phyloP scores from a whole-genome alignment of 2,113 vertebrate genomes.

The Cyprinodon variegatus region DNA sequence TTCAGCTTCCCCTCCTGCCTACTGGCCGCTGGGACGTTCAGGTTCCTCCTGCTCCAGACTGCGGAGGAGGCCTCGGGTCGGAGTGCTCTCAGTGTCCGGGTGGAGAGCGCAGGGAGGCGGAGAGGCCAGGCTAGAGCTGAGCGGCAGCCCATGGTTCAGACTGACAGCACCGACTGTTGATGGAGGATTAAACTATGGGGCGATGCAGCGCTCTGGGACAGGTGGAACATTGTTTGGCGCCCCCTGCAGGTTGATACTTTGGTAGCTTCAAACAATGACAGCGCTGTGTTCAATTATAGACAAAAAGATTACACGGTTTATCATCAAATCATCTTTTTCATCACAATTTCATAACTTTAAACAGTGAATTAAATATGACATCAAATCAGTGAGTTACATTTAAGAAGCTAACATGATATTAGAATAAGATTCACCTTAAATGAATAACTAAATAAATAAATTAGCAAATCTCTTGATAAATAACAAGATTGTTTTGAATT shows the following conservation, averaged over 20 bases:
- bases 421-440: no score
- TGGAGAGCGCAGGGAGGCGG: neutral
- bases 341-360: no score
- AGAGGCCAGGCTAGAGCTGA: neutral
- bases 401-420: no score
- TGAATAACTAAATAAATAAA: no score
- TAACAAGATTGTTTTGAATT: no score
- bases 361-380: no score
- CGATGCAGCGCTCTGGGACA: neutral
- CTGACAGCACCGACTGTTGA: neutral
- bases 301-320: no score
- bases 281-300: no score
- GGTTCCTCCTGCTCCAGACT: neutral
- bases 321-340: no score
- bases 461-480: no score
- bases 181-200: neutral
- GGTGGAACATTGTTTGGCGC: neutral
- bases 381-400: no score
- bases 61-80: accelerated
- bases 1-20: conserved; percentile 43
- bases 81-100: neutral
- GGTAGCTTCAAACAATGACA: no score
- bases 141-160: conserved; percentile 12
- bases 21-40: conserved; percentile 35
- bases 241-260: neutral